Percentiles rank a stretch among this genome's conserved stretches.
phyloP scores from a whole-genome alignment of 2,797 vertebrate species.

The Sebastes dallii region DNA sequence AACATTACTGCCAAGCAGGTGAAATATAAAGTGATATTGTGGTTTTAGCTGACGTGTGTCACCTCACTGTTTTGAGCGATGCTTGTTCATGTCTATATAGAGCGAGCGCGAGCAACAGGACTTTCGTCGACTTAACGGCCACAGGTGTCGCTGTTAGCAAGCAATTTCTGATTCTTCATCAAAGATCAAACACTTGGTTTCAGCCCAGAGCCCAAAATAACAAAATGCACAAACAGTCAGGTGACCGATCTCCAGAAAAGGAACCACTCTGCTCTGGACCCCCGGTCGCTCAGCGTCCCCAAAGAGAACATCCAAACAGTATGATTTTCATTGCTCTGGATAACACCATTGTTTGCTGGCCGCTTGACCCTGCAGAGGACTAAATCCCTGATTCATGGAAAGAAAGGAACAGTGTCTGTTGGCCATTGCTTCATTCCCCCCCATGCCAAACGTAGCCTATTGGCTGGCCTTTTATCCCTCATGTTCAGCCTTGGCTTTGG shows the following conservation, averaged over 20 bases:
- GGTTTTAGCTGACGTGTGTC: too few relatives aligned
- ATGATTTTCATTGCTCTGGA: conserved; percentile 57
- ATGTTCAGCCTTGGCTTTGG: conserved; percentile 62
- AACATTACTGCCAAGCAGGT: too few relatives aligned
- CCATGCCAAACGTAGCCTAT: conserved; percentile 60
- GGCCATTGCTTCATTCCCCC: conserved; percentile 46
- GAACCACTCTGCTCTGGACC: background rate
- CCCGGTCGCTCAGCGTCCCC: background rate
- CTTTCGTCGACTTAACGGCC: too few relatives aligned
- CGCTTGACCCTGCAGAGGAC: conserved; percentile 51
- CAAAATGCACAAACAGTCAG: conserved; percentile 35
- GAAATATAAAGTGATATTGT: too few relatives aligned
- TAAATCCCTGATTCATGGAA: conserved; percentile 69
- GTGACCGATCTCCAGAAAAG: conserved; percentile 19
- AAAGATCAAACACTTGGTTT: conserved; percentile 23
- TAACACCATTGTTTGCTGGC: conserved; percentile 55
- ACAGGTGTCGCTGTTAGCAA: too few relatives aligned
- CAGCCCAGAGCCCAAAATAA: background rate
- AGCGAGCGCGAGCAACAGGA: too few relatives aligned
- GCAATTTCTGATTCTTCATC: too few relatives aligned
- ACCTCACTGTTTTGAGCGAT: too few relatives aligned
- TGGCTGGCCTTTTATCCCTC: conserved; percentile 68
- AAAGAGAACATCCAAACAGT: conserved; percentile 35
- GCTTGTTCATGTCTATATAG: too few relatives aligned
- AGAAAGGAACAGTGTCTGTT: conserved; percentile 69